A percentile compares a stretch with the other conserved stretches of the same genome.
Conservation (phyloP, 2,888 invertebrate genomes). For the Phyto melanocephala region DNA sequence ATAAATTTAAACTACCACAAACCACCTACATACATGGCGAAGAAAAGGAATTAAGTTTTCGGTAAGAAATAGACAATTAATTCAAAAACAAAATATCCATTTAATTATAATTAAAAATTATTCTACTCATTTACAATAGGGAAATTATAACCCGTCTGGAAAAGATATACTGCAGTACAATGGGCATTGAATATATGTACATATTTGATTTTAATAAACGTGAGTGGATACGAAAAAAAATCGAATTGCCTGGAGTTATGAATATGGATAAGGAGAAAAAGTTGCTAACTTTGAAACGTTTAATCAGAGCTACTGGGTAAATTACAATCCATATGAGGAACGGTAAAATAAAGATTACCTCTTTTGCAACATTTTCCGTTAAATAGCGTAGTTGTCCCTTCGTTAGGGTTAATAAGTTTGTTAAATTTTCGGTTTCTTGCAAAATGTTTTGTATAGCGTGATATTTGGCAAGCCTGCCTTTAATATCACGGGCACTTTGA, state of each 20-base stretch:
- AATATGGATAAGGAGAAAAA: conserved; percentile 93
- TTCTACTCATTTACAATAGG: conserved; percentile 75
- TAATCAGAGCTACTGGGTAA: conserved; percentile 95
- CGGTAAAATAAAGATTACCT: too few relatives aligned
- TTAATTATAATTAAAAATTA: background rate
- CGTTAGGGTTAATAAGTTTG: too few relatives aligned
- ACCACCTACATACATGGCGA: conserved; percentile 98
- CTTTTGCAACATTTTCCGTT: too few relatives aligned
- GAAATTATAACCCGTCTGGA: conserved; percentile 96
- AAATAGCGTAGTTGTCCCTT: too few relatives aligned
- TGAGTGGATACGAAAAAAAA: conserved; percentile 97
- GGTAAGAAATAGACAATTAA: conserved; percentile 76
- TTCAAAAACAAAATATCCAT: background rate
- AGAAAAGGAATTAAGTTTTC: conserved; percentile 91
- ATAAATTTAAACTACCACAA: conserved; percentile 96
- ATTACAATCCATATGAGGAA: conserved; percentile 62
- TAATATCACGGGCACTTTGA: too few relatives aligned
- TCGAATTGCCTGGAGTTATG: conserved; percentile 95
- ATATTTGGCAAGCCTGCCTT: too few relatives aligned
- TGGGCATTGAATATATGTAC: conserved; percentile 99
- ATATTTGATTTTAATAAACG: conserved; percentile 99
- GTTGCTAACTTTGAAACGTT: conserved; percentile 93
- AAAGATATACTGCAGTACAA: conserved; percentile 96
- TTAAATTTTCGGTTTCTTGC: too few relatives aligned
- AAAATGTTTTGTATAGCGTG: too few relatives aligned